These are phyloP conservation scores for Bombus soroeensis DNA, from an alignment of 1,140 invertebrate genomes.

Conservation along the genomic window DNA sequence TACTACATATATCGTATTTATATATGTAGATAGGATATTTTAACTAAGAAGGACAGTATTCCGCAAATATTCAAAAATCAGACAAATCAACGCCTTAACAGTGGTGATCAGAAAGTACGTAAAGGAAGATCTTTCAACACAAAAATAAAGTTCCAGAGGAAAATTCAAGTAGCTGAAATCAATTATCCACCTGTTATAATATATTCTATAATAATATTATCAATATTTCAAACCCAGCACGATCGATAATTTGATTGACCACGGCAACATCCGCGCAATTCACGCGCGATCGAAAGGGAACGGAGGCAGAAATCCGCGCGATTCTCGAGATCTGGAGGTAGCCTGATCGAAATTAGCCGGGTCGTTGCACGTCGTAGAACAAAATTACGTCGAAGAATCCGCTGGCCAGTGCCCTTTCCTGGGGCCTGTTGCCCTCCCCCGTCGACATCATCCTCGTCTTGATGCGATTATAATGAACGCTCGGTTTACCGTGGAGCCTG, in stretches of 20 bases:
- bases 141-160: no score
- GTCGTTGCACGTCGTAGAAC: conserved; percentile 53
- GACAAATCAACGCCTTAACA: no score
- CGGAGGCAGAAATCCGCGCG: neutral
- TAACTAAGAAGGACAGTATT: no score
- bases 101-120: no score
- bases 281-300: neutral
- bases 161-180: no score
- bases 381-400: conserved; percentile 79
- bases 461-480: conserved; percentile 81
- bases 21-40: no score
- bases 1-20: no score
- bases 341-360: conserved; percentile 25
- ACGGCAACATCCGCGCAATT: neutral
- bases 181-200: no score
- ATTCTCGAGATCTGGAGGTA: conserved; percentile 5
- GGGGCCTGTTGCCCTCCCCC: conserved; percentile 34
- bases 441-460: conserved; percentile 64
- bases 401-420: conserved; percentile 67
- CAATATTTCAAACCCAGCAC: neutral
- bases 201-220: neutral
- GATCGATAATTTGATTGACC: neutral
- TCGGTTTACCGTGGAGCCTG: conserved; percentile 75
- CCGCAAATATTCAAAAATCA: no score
- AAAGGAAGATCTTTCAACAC: no score